A percentile compares a stretch with the other conserved stretches of the same genome.
Conservation (phyloP, 2,888 invertebrate genomes). For the Sphecodes monilicornis region DNA sequence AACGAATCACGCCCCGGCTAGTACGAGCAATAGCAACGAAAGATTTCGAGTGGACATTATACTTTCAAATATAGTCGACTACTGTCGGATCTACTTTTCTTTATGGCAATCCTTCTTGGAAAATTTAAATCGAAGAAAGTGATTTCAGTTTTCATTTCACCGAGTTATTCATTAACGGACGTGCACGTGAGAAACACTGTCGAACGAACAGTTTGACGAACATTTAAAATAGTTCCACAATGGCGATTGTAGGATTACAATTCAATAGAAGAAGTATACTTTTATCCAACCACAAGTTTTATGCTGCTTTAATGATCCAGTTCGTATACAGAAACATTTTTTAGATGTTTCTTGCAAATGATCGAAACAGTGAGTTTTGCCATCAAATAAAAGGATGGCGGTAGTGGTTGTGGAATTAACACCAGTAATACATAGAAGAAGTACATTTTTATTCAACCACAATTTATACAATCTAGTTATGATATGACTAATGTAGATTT, state of each 20-base stretch:
- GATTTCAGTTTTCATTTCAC: neutral
- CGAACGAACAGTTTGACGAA: neutral
- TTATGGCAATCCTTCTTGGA: neutral
- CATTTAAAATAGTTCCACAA: neutral
- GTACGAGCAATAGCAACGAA: neutral
- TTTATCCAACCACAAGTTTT: no score
- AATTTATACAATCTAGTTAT: no score
- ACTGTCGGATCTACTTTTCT: neutral
- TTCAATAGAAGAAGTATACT: no score
- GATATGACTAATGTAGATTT: neutral
- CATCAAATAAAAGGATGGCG: no score
- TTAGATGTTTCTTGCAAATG: no score
- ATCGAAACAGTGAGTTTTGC: no score
- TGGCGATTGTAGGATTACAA: no score
- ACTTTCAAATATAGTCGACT: neutral
- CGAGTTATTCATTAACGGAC: neutral
- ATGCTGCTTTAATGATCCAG: no score
- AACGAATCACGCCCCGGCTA: neutral
- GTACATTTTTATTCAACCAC: no score
- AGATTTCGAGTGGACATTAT: neutral
- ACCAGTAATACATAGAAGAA: no score
- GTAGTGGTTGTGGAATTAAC: no score
- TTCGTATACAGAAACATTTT: no score
- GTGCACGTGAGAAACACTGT: neutral
- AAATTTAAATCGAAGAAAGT: slow-evolving; percentile 1